Conservation (phyloP, 2,888 invertebrate species). For the Laspeyria flexula region DNA sequence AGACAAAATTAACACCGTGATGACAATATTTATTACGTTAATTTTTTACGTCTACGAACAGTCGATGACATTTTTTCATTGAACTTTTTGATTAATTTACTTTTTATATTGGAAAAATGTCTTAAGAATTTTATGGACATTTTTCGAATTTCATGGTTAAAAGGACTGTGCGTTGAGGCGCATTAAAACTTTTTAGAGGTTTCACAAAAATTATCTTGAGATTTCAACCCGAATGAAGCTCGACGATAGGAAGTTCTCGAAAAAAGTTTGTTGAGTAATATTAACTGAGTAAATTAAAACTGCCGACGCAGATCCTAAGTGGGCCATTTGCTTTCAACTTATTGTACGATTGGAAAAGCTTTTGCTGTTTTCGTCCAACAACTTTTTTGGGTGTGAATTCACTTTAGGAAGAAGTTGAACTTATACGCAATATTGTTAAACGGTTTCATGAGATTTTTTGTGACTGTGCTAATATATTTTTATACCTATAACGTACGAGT, state of each 20-base stretch:
- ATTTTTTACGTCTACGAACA: constrained; percentile 23
- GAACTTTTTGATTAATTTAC: constrained; percentile 44
- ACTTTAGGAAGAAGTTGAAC: too few relatives aligned
- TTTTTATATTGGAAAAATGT: constrained; percentile 31
- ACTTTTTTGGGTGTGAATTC: not conserved
- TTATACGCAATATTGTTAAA: too few relatives aligned
- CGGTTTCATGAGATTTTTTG: too few relatives aligned
- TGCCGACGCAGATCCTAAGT: constrained; percentile 36
- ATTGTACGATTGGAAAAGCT: constrained; percentile 17
- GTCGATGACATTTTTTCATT: constrained; percentile 30
- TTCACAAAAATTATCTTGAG: constrained; percentile 61
- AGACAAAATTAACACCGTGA: constrained; percentile 17
- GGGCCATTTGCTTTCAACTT: constrained; percentile 28
- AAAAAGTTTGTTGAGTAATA: constrained; percentile 46
- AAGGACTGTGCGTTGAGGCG: constrained; percentile 55
- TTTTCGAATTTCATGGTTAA: constrained; percentile 47
- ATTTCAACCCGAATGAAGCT: constrained; percentile 59
- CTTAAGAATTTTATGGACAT: constrained; percentile 33
- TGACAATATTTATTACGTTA: constrained; percentile 23
- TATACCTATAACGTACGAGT: too few relatives aligned
- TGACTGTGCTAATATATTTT: too few relatives aligned
- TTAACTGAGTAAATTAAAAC: constrained; percentile 63
- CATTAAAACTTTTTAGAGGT: constrained; percentile 68
- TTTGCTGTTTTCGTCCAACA: constrained; percentile 7
- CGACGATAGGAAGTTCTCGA: constrained; percentile 45